Conservation (phyloP, 64 coral and sea anemone genomes). For the Platygyra sinensis region DNA sequence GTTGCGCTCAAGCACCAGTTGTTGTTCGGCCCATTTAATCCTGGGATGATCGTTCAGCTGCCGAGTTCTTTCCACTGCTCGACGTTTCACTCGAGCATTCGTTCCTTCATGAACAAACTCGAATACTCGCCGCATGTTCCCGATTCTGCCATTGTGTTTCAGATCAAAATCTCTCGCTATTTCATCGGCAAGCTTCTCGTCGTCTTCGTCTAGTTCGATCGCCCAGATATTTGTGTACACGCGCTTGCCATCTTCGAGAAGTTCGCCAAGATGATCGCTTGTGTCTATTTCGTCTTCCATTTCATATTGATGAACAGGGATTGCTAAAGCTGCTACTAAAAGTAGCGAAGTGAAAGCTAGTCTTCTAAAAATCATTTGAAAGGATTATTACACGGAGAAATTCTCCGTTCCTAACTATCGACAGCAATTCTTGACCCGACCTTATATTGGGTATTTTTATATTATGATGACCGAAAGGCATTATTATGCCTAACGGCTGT, state of each 20-base stretch:
- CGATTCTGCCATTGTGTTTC: conserved; percentile 77
- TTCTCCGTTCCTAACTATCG: conserved; percentile 13
- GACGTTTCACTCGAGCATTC: conserved; percentile 44
- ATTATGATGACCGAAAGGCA: background rate
- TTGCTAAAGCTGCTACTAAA: conserved; percentile 34
- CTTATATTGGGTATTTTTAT: background rate
- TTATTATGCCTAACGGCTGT: conserved; percentile 5
- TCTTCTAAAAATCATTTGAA: conserved; percentile 62
- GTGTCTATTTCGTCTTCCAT: conserved; percentile 7
- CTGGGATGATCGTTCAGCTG: conserved; percentile 59
- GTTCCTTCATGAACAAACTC: conserved; percentile 79
- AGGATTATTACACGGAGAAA: background rate
- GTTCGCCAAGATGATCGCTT: conserved; percentile 38
- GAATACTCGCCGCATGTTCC: conserved; percentile 63
- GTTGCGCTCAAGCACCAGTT: conserved; percentile 61
- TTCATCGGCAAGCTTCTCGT: conserved; percentile 64
- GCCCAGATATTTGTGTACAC: conserved; percentile 68
- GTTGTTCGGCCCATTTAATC: conserved; percentile 78
- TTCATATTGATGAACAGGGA: conserved; percentile 21
- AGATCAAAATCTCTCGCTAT: conserved; percentile 76
- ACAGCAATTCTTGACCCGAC: background rate
- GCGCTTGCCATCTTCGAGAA: conserved; percentile 28
- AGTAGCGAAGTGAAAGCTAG: conserved; percentile 35
- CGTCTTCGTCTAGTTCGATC: conserved; percentile 67
- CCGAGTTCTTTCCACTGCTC: conserved; percentile 41